Evolutionary conservation across 2,797 vertebrate genomes (phyloP), one percentile per base, ranked within the genome.

Genomic region (Chiroxiphia lanceolata): DNA sequence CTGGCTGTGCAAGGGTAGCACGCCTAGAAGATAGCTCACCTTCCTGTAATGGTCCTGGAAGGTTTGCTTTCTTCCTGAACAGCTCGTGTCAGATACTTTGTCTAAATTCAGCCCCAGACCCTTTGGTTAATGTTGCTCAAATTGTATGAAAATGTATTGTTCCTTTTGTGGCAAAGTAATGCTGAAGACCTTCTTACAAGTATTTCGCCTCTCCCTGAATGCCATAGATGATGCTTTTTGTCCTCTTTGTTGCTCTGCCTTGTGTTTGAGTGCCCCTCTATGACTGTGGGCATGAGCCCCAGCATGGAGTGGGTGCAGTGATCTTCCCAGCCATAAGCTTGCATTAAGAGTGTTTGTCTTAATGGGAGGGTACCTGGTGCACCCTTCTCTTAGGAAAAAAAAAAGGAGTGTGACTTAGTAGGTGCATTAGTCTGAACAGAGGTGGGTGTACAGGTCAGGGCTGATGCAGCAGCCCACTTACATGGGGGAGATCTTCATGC

Each of bases 1-100:
- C 12, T 74, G 45, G 22, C 22, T 0, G 0, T 29, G 38, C 20
- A 36, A 56, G 33, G 1, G 0, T 57, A 84, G 8, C 14, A 6
- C 40, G 25, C 31, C 36, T 33, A 6, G 48, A 61, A 64, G 38
- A 19, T 40, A 53, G 17, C 29, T 53, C 51, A 53, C 22, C 14
- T 72, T 44, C 15, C 11, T 47, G 4, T 36, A 33, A 18, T 50
- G 42, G 25, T 50, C 34, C 59, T 82, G 26, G 13, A 53, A 61
- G 11, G 9, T 11, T 72, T 83, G 11, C 40, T 94, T 86, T 77
- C 33, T 15, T 87, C 10, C 31, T 59, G 40, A 15, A 71, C 70
- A 64, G 9, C 15, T 26, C 10, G 9, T 69, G 11, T 31, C 48
- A 27, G 70, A 48, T 87, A 40, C 16, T 92, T 50, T 40, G 72